These are phyloP conservation scores for Lemur catta DNA, from an alignment of 2,797 vertebrate genomes.

Conservation along the genomic window DNA sequence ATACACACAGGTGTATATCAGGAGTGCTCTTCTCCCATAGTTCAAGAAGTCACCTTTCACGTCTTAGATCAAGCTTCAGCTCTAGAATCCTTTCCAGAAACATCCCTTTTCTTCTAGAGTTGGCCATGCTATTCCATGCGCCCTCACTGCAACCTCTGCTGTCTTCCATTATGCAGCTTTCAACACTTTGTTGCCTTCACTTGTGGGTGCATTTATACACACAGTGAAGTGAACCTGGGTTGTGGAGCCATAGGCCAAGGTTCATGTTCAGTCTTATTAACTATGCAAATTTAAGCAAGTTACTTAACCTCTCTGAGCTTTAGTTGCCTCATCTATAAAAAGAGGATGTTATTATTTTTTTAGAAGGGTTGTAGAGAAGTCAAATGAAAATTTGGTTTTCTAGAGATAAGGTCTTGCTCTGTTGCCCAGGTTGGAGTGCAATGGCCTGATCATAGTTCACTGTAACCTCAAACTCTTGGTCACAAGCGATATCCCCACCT, in stretches of 20 bases:
- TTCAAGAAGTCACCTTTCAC: conserved; percentile 2
- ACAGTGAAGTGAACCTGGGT: neutral
- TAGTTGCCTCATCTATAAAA: too few relatives aligned
- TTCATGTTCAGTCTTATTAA: neutral
- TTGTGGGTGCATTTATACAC: neutral
- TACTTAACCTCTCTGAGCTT: too few relatives aligned
- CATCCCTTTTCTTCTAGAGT: neutral
- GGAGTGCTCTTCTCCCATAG: neutral
- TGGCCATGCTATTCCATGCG: neutral
- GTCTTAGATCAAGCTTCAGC: neutral
- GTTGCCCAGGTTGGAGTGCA: neutral
- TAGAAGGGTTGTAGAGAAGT: too few relatives aligned
- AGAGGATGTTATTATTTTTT: too few relatives aligned
- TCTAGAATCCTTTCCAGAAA: neutral
- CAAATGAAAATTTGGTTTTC: neutral
- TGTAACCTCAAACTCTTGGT: too few relatives aligned
- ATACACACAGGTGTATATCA: neutral
- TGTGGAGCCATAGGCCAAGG: neutral
- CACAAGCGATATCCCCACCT: too few relatives aligned
- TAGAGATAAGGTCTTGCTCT: neutral
- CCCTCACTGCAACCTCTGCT: neutral
- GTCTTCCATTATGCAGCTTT: neutral
- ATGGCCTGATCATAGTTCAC: too few relatives aligned
- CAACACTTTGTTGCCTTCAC: neutral
- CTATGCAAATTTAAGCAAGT: too few relatives aligned